These are phyloP conservation scores for Trissolcus basalis DNA, from an alignment of 1,140 invertebrate genomes.

Conservation along the genomic window DNA sequence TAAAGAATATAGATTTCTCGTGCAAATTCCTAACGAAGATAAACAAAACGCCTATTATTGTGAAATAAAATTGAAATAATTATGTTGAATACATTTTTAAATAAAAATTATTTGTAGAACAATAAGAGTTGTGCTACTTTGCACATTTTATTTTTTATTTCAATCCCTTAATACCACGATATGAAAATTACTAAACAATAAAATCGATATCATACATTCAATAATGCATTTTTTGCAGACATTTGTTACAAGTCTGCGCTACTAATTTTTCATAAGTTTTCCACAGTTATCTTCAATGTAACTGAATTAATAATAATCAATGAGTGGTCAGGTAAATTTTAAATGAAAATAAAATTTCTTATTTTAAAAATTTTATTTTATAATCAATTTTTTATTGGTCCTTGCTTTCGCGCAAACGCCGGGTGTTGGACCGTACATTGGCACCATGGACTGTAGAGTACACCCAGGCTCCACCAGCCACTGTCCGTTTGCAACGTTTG, in stretches of 20 bases:
- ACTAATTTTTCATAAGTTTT: too few relatives aligned
- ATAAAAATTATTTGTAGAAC: constrained; percentile 56
- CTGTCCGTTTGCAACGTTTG: constrained; percentile 95
- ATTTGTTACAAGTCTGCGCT: too few relatives aligned
- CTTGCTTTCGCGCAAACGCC: constrained; percentile 97
- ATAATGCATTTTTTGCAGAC: too few relatives aligned
- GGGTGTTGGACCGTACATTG: constrained; percentile 96
- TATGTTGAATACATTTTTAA: constrained; percentile 51
- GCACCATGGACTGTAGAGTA: constrained; percentile 96
- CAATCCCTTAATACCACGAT: constrained; percentile 1
- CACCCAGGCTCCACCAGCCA: constrained; percentile 97
- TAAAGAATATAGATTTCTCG: constrained; percentile 41
- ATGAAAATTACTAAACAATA: too few relatives aligned
- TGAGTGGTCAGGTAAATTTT: constrained; percentile 1
- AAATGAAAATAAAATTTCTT: neutral
- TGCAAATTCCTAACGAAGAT: constrained; percentile 41
- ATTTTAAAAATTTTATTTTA: constrained; percentile 27
- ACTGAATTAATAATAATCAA: neutral
- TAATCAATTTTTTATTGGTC: constrained; percentile 82
- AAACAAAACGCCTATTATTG: constrained; percentile 46
- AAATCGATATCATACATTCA: too few relatives aligned
- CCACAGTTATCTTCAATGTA: too few relatives aligned
- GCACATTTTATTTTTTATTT: neutral
- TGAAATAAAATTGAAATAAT: constrained; percentile 37
- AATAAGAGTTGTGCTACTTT: constrained; percentile 18